A percentile compares a stretch with the other conserved stretches of the same genome.
These are phyloP conservation scores for Idaea straminata DNA, from an alignment of 2,888 invertebrate species.

Conservation along the genomic window DNA sequence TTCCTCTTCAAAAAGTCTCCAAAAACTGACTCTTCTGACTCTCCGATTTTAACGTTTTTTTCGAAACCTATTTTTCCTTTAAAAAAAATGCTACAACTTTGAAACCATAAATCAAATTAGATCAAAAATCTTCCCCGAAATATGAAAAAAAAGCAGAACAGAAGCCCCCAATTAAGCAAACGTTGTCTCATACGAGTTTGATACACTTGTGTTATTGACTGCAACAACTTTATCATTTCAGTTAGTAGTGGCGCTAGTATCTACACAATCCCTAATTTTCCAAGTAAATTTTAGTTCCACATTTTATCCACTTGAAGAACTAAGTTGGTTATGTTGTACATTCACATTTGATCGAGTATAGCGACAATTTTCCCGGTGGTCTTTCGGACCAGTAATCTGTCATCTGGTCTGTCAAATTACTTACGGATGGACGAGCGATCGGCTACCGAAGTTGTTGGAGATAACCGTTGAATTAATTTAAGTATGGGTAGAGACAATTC, in stretches of 20 bases:
- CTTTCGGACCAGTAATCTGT: constrained; percentile 73
- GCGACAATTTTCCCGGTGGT: constrained; percentile 75
- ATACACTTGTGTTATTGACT: background rate
- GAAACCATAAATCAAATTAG: background rate
- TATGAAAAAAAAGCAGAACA: background rate
- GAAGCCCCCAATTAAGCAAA: background rate
- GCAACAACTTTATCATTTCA: background rate
- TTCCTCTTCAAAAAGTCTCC: too few relatives aligned
- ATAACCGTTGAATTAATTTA: constrained; percentile 53
- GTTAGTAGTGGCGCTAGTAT: background rate
- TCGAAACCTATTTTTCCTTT: too few relatives aligned
- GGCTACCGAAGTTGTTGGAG: constrained; percentile 78
- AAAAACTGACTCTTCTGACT: too few relatives aligned
- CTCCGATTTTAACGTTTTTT: too few relatives aligned
- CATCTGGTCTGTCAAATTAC: constrained; percentile 80
- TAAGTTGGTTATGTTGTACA: constrained; percentile 46
- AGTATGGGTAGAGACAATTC: background rate
- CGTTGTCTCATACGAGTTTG: constrained; percentile 51
- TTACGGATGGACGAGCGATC: constrained; percentile 78
- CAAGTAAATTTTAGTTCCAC: background rate
- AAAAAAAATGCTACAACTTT: too few relatives aligned
- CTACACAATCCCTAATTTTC: background rate
- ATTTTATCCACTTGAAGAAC: background rate
- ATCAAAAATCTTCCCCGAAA: background rate
- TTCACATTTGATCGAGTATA: constrained; percentile 43